Base-by-base conservation (phyloP, 2,113 vertebrate genomes). In the Myrmecobius fasciatus region DNA sequence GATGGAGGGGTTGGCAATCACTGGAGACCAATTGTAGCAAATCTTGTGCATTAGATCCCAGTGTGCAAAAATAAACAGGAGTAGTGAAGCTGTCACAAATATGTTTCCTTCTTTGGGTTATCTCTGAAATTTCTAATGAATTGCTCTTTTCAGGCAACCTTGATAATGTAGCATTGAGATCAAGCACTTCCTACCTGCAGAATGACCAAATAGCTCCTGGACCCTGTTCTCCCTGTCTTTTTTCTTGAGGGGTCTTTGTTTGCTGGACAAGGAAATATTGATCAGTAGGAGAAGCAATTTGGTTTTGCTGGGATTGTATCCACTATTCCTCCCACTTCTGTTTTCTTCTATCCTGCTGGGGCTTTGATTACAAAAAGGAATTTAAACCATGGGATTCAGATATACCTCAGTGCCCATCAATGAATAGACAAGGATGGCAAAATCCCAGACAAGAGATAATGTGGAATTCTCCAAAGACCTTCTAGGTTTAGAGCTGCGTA, bases 1-100 rank as follows among this genome's bases (percentile, higher is more conserved):
- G 94, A 96, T 6, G 48, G 60, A 24, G 1, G 0, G 10, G 10
- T 10, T 48, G 14, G n/a, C 14, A 26, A 36, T 94, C 91, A 83
- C 88, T 91, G 91, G 60, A 60, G 6, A 52, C 56, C 95, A 90
- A 6, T 91, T 93, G 96, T 75, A 90, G 94, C 96, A 95, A 98
- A 97, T 94, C 25, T n/a, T 22, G 31, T 0, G 0, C 91, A n/a
- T 52, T 0, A 3, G 95, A 43, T 31, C n/a, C 53, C 1, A 0
- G 60, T 94, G 25, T 89, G 83, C 92, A 60, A 91, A 94, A 91
- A 90, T 95, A 7, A 1, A 91, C 60, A 90, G 95, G 67, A 54
- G 56, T 92, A 43, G 47, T 24, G 28, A 93, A 51, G 8, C 31
- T 89, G 53, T 43, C 0, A 5, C 8, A 75, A 28, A 0, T 20